Percentiles rank a stretch among this genome's conserved stretches.
phyloP scores from a whole-genome alignment of 2,113 vertebrate genomes.

The Diglossa brunneiventris region DNA sequence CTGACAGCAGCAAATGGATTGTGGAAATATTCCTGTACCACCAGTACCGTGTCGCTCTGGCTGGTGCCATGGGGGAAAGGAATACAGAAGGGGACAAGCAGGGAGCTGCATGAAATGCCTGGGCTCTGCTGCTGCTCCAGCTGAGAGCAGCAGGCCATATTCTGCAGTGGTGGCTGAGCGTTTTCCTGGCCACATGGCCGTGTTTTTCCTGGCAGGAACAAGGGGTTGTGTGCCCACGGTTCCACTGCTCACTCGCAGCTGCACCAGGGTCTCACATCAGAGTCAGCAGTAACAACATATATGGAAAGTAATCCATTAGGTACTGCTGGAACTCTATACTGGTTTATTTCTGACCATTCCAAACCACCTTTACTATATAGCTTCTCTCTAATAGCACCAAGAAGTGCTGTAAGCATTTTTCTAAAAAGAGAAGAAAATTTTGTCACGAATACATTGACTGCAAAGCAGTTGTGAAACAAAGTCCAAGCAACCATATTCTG shows the following conservation, averaged over 20 bases:
- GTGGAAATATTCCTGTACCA: background rate
- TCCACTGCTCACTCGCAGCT: background rate
- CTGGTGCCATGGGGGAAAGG: background rate
- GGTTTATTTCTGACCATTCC: background rate
- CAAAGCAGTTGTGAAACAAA: background rate
- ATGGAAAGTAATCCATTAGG: background rate
- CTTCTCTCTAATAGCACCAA: background rate
- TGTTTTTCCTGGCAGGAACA: background rate
- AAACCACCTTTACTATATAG: background rate
- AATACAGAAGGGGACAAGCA: background rate
- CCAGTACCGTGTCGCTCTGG: rapidly evolving
- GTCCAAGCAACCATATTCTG: background rate
- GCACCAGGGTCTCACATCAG: background rate
- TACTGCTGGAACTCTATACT: background rate
- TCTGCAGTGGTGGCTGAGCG: background rate
- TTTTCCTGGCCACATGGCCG: background rate
- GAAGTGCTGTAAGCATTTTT: background rate
- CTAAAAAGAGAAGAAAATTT: background rate
- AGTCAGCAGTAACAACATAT: background rate
- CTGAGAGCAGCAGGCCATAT: background rate
- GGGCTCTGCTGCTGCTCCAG: background rate
- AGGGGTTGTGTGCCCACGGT: background rate
- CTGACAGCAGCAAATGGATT: background rate
- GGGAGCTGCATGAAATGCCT: background rate
- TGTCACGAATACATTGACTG: background rate